Percentiles rank a stretch among this genome's conserved stretches.
These are phyloP conservation scores for Nerophis ophidion DNA, from an alignment of 2,113 vertebrate species.

Conservation along the genomic window DNA sequence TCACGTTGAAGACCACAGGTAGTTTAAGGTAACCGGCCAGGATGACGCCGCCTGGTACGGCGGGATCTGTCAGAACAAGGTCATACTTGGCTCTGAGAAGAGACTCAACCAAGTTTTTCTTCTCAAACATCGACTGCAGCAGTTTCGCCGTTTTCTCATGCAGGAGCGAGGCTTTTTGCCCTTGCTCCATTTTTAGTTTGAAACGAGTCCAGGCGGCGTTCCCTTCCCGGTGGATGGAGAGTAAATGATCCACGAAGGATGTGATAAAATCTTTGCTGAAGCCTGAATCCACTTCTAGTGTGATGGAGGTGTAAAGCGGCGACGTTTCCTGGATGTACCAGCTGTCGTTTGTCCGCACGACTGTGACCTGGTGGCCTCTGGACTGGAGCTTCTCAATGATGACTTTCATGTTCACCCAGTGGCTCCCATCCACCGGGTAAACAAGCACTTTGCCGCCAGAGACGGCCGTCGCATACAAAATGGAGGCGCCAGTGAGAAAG, in stretches of 20 bases:
- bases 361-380: constrained; percentile 45
- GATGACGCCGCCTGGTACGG: constrained; percentile 32
- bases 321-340: constrained; percentile 59
- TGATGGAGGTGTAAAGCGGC: constrained; percentile 43
- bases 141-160: constrained; percentile 10
- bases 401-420: constrained; percentile 65
- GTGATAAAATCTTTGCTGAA: constrained; percentile 35
- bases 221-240: constrained; percentile 35
- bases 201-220: constrained; percentile 29
- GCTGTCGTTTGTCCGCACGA: constrained; percentile 37
- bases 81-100: constrained; percentile 49
- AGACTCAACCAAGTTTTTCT: constrained; percentile 33
- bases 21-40: constrained; percentile 50
- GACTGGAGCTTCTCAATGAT: constrained; percentile 52
- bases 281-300: constrained; percentile 17
- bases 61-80: constrained; percentile 55
- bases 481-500: constrained; percentile 15
- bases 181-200: constrained; percentile 37
- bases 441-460: constrained; percentile 54
- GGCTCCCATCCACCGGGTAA: constrained; percentile 51
- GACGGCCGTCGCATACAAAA: constrained; percentile 12
- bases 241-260: constrained; percentile 16
- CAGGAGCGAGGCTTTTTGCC: background rate
- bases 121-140: constrained; percentile 34
- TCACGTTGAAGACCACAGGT: constrained; percentile 63